Percentiles rank a stretch among this genome's conserved stretches.
Evolutionary conservation across 2,113 vertebrate species (phyloP).

Genomic region (Dipodomys merriami): DNA sequence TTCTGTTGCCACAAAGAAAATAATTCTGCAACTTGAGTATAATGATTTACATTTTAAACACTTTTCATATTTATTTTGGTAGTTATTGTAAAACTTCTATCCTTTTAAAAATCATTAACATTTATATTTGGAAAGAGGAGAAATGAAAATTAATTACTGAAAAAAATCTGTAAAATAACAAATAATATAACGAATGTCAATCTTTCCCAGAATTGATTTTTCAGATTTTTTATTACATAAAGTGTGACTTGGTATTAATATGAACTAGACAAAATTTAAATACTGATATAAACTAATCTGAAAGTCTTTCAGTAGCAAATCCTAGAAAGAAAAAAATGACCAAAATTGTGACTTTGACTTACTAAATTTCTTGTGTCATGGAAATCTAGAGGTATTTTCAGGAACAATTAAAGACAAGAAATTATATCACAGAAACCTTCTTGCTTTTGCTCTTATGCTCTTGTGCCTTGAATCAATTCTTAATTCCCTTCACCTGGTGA

Average conservation of each 20-base stretch:
- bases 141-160: neutral
- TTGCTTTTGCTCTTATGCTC: neutral
- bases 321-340: neutral
- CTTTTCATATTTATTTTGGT: neutral
- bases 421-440: neutral
- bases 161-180: neutral
- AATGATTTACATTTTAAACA: neutral
- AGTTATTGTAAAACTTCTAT: neutral
- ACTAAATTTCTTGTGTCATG: neutral
- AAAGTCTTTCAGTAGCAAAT: neutral
- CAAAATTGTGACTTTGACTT: neutral
- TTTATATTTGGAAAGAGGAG: neutral
- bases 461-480: neutral
- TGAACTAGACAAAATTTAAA: neutral
- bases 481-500: neutral
- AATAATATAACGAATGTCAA: neutral
- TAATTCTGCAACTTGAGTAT: neutral
- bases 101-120: neutral
- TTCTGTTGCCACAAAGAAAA: constrained; percentile 13
- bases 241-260: neutral
- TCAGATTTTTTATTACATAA: neutral
- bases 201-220: neutral
- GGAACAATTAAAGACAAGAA: neutral
- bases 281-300: neutral
- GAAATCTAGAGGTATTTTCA: neutral